Evolutionary conservation across 1,140 invertebrate genomes (phyloP).

Genomic region (Eurosta solidaginis): DNA sequence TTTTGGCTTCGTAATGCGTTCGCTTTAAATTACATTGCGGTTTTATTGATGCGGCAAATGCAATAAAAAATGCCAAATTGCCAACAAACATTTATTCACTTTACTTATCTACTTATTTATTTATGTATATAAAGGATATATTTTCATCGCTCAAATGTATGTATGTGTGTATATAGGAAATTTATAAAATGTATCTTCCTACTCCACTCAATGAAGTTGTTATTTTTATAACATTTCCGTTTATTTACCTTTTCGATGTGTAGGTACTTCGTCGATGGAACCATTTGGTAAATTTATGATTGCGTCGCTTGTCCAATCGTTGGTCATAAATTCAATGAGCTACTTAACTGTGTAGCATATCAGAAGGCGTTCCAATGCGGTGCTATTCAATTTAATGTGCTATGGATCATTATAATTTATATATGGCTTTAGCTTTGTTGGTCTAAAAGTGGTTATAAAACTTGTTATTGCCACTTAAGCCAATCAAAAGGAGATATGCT

Average conservation of each 20-base stretch:
- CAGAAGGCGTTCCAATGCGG: background rate
- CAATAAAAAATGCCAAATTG: conserved; percentile 28
- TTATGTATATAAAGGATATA: no score
- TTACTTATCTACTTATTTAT: conserved; percentile 14
- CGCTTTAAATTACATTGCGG: conserved; percentile 31
- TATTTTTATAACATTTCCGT: conserved; percentile 12
- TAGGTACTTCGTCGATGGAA: background rate
- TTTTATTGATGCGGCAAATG: conserved; percentile 31
- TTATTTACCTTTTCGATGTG: background rate
- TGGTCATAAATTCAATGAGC: background rate
- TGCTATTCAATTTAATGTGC: background rate
- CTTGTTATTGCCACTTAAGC: background rate
- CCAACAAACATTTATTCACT: conserved; percentile 27
- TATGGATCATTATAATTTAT: background rate
- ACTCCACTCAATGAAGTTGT: background rate
- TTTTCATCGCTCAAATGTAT: no score
- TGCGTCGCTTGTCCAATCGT: background rate
- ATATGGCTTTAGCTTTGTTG: background rate
- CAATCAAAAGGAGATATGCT: background rate
- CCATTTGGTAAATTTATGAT: conserved; percentile 11
- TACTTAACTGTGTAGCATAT: background rate
- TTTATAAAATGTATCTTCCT: no score
- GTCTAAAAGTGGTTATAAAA: background rate
- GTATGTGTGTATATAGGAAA: background rate
- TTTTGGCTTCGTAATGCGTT: conserved; percentile 1